Evolutionary conservation across 2,888 invertebrate genomes (phyloP).

Genomic region (Choristoneura rosaceana): DNA sequence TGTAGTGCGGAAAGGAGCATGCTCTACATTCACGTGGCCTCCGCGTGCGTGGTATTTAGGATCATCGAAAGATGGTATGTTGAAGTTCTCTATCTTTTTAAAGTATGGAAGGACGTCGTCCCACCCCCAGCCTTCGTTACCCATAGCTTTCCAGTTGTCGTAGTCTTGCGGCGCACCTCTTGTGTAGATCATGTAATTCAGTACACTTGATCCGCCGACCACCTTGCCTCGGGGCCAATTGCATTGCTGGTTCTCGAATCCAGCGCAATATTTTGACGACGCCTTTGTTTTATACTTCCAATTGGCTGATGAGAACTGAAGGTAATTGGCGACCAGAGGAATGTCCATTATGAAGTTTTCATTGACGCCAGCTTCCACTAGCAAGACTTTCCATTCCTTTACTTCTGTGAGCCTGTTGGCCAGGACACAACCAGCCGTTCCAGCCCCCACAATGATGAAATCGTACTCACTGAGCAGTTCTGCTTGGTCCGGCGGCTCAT

Average conservation of each 20-base stretch:
- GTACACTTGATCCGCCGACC: slow-evolving; percentile 92
- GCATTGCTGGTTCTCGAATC: slow-evolving; percentile 90
- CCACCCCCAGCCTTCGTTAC: slow-evolving; percentile 91
- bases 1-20: slow-evolving; percentile 80
- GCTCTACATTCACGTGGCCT: slow-evolving; percentile 85
- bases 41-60: slow-evolving; percentile 81
- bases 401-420: slow-evolving; percentile 91
- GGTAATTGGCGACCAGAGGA: slow-evolving; percentile 89
- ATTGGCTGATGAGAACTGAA: slow-evolving; percentile 90
- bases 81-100: slow-evolving; percentile 90
- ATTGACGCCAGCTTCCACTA: slow-evolving; percentile 90
- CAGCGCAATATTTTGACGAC: slow-evolving; percentile 89
- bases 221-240: slow-evolving; percentile 93
- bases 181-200: slow-evolving; percentile 93
- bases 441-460: slow-evolving; percentile 92
- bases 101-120: slow-evolving; percentile 90
- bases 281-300: slow-evolving; percentile 94
- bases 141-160: slow-evolving; percentile 90
- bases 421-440: slow-evolving; percentile 91
- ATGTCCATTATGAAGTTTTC: slow-evolving; percentile 91
- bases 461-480: slow-evolving; percentile 87
- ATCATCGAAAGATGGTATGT: slow-evolving; percentile 84
- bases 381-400: slow-evolving; percentile 87
- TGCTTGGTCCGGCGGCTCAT: slow-evolving; percentile 83
- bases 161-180: slow-evolving; percentile 90